phyloP scores from a whole-genome alignment of 2,888 invertebrate species.

The Brenthis ino region DNA sequence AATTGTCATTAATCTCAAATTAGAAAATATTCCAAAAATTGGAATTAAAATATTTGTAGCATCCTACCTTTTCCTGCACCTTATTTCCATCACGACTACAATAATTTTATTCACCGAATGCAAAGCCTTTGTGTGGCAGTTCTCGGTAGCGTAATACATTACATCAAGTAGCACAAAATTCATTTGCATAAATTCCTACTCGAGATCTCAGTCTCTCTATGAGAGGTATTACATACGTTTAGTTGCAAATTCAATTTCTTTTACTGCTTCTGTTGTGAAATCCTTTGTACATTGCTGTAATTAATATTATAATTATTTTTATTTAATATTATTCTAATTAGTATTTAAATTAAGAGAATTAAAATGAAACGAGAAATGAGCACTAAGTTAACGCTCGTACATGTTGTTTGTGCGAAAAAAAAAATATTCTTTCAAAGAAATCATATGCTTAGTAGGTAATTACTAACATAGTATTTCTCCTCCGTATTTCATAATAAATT shows the following conservation, averaged over 20 bases:
- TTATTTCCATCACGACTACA: conserved; percentile 39
- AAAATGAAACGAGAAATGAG: too few relatives aligned
- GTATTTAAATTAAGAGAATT: too few relatives aligned
- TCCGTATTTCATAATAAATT: too few relatives aligned
- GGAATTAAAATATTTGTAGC: conserved; percentile 25
- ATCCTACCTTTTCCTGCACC: conserved; percentile 34
- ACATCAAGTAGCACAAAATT: conserved; percentile 57
- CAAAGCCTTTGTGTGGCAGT: conserved; percentile 44
- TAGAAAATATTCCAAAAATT: background rate
- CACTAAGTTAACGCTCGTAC: too few relatives aligned
- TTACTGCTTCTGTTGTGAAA: conserved; percentile 8
- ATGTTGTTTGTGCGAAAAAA: too few relatives aligned
- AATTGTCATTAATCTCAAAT: background rate
- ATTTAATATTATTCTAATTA: too few relatives aligned
- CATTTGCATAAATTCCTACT: conserved; percentile 61
- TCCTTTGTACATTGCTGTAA: background rate
- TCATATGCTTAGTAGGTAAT: too few relatives aligned
- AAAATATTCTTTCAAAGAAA: too few relatives aligned
- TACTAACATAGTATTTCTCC: too few relatives aligned
- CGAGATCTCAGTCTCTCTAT: conserved; percentile 33
- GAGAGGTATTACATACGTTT: conserved; percentile 15
- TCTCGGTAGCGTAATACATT: conserved; percentile 51
- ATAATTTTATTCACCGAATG: conserved; percentile 51
- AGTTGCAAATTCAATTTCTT: conserved; percentile 17
- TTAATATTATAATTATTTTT: too few relatives aligned